Conservation (phyloP, 2,113 vertebrate genomes). For the Aramus guarauna region DNA sequence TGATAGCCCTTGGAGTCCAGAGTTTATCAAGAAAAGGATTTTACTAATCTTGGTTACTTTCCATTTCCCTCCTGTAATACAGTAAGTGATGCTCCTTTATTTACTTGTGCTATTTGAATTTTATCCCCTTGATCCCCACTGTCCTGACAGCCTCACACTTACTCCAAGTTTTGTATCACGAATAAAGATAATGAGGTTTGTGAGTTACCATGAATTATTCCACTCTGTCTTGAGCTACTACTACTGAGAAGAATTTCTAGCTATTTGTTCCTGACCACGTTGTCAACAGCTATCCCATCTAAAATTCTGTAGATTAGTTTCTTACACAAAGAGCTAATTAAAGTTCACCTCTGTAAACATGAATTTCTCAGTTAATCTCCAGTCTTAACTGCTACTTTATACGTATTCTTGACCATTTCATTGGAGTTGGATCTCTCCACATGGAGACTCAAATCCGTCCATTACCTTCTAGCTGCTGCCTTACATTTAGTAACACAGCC, state of each 20-base stretch:
- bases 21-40: neutral
- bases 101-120: neutral
- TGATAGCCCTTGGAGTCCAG: neutral
- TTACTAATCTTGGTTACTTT: neutral
- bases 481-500: neutral
- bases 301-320: neutral
- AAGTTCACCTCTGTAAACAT: neutral
- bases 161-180: neutral
- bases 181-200: neutral
- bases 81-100: neutral
- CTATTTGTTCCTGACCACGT: neutral
- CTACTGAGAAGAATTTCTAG: neutral
- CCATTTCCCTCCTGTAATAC: neutral
- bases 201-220: neutral
- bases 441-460: neutral
- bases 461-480: neutral
- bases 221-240: neutral
- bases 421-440: neutral
- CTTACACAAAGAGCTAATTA: neutral
- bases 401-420: neutral
- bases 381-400: neutral
- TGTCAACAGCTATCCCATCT: neutral
- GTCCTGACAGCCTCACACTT: neutral
- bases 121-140: neutral
- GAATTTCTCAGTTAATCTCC: neutral